Evolutionary conservation across 2,888 invertebrate species (phyloP).

Genomic region (Yponomeuta plumbellus): DNA sequence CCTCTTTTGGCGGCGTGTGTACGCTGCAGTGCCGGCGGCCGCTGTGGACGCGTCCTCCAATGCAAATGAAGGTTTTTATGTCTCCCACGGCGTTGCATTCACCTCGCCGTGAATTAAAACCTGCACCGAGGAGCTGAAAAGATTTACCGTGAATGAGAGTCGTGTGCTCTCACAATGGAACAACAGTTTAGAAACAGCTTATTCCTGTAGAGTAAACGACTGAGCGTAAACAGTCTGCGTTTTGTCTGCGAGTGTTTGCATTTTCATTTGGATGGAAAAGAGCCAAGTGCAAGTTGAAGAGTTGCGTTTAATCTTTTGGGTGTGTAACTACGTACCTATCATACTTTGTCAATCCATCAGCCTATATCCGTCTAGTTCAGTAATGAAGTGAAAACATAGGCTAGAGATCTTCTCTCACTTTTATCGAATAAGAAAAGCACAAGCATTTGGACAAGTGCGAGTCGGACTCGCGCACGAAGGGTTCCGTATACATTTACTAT

Average conservation of each 20-base stretch:
- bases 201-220: slow-evolving; percentile 45
- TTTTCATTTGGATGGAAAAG: slow-evolving; percentile 4
- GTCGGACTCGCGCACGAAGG: too few species aligned
- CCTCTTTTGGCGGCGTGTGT: neutral
- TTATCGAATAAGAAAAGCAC: too few species aligned
- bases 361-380: too few species aligned
- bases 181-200: slow-evolving; percentile 65
- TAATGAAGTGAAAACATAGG: too few species aligned
- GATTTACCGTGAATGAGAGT: slow-evolving; percentile 68
- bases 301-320: too few species aligned
- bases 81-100: slow-evolving; percentile 47
- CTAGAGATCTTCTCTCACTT: too few species aligned
- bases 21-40: neutral
- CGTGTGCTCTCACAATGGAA: slow-evolving; percentile 60
- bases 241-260: slow-evolving; percentile 39
- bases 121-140: slow-evolving; percentile 53
- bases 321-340: too few species aligned
- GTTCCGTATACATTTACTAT: too few species aligned
- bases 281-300: too few species aligned
- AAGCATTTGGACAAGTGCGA: too few species aligned
- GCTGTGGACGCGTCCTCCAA: slow-evolving; percentile 43
- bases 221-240: slow-evolving; percentile 56
- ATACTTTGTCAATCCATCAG: too few species aligned
- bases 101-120: slow-evolving; percentile 59
- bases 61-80: slow-evolving; percentile 69